Evolutionary conservation across 2,113 vertebrate species (phyloP).

Genomic region (Silurus meridionalis): DNA sequence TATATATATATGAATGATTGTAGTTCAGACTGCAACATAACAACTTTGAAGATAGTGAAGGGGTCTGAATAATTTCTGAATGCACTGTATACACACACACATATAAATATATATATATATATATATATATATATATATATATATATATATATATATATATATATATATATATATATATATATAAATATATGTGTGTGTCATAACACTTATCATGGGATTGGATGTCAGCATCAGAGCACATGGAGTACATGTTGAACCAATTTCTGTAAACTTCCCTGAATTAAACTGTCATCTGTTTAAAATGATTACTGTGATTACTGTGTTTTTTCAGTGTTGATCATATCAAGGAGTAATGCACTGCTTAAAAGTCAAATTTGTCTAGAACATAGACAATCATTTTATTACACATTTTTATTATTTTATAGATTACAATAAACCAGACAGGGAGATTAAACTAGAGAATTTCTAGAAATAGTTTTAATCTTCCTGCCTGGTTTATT

Average conservation of each 20-base stretch:
- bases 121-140: no score
- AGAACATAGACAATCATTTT: background rate
- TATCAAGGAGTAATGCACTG: background rate
- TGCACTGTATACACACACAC: no score
- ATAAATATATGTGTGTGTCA: background rate
- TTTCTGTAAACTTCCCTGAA: background rate
- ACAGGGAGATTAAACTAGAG: background rate
- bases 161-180: no score
- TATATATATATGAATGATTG: no score
- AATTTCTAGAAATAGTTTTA: background rate
- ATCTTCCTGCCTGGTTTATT: no score
- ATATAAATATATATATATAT: no score
- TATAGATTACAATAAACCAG: background rate
- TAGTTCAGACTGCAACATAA: no score
- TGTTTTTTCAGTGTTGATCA: background rate
- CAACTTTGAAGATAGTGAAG: no score
- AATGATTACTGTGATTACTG: background rate
- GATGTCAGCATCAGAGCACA: background rate
- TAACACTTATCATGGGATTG: background rate
- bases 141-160: no score
- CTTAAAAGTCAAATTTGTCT: background rate
- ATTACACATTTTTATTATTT: background rate
- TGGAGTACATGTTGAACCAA: background rate
- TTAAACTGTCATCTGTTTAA: conserved; percentile 28
- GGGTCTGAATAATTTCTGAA: no score